A percentile compares a stretch with the other conserved stretches of the same genome.
Evolutionary conservation across 2,888 invertebrate species (phyloP).

Genomic region (Dione vanillae): DNA sequence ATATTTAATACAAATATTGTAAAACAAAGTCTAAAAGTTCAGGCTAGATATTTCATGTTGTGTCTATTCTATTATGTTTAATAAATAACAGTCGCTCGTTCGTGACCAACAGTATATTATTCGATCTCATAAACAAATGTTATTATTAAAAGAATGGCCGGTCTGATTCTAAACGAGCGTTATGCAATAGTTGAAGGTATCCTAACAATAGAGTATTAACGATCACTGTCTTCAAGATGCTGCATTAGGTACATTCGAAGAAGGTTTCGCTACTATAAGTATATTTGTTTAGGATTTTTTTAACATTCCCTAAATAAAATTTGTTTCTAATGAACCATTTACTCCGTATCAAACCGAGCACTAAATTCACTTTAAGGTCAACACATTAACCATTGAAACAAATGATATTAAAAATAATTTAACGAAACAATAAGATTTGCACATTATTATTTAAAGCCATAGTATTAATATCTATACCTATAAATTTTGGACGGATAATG

Average conservation of each 20-base stretch:
- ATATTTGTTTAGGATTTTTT: background rate
- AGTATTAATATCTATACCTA: background rate
- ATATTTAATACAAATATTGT: background rate
- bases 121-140: constrained; percentile 38
- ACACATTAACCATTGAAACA: background rate
- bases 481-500: background rate
- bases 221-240: constrained; percentile 27
- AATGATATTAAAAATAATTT: background rate
- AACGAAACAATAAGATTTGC: background rate
- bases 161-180: constrained; percentile 35
- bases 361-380: background rate
- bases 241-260: background rate
- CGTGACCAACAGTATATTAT: constrained; percentile 32
- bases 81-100: constrained; percentile 19
- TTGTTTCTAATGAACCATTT: background rate
- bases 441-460: background rate
- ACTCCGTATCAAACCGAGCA: background rate
- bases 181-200: constrained; percentile 36
- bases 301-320: background rate
- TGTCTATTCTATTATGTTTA: constrained; percentile 14
- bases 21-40: background rate
- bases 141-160: constrained; percentile 39
- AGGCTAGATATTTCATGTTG: background rate
- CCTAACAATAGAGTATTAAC: constrained; percentile 39
- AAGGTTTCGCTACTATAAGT: background rate